Evolutionary conservation across 2,113 vertebrate genomes (phyloP), one percentile per base, ranked within the genome.

Genomic region (Neolamprologus caudopunctatus): DNA sequence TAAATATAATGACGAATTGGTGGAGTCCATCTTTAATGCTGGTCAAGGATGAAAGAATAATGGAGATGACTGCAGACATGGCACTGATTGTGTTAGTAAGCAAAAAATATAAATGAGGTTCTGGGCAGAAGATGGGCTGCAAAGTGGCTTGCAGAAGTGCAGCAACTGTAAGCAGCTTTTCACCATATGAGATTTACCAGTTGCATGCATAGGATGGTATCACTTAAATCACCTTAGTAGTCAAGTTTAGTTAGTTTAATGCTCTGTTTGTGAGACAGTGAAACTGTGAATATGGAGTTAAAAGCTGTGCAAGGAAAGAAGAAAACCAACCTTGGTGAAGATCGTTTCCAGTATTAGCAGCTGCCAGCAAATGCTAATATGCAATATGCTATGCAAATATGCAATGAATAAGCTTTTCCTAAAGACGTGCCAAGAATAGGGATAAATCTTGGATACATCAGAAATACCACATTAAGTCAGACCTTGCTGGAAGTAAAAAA

Each of bases 1-100:
- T 47, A 45, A 42, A 71, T 4, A 42, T 73, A 73, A 17, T 1
- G 0, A 73, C 2, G 0, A 28, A 0, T 17, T 73, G 68, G 40
- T 10, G 21, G 4, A 73, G 3, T 47, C 2, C 21, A 28, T 1
- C 16, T 75, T 19, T 75, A 31, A 50, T 50, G 26, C 42, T 75
- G 24, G 24, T 75, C 68, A 75, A 47, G 1, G 71, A 28, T 19
- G 3, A 50, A 75, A 75, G 24, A 31, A 28, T 50, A 75, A 28
- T 10, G 16, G 71, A 50, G 14, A 75, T 5, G 14, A 75, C 21
- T 19, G 26, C 6, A 50, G 24, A 75, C 71, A 17, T 1, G 6
- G 14, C 40, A 47, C 21, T 11, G 24, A 47, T 47, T 47, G 13
- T 26, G 21, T 75, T 28, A 45, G 21, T 7, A 17, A 47, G 68